Conservation (phyloP, 2,888 invertebrate genomes). For the Leptinotarsa peninsularis region DNA sequence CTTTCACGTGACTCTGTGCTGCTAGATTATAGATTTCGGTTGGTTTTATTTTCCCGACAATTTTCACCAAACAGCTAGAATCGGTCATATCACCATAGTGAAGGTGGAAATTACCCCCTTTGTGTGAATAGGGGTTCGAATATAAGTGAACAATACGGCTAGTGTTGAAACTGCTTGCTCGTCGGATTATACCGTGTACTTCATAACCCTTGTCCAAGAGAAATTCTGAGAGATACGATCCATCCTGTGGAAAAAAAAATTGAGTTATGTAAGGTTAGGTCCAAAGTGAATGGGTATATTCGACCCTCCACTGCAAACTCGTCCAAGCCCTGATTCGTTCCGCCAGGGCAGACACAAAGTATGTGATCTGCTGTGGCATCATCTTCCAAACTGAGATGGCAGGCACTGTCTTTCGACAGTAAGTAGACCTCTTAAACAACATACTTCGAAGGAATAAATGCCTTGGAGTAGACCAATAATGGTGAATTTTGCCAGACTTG, state of each 20-base stretch:
- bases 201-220: conserved; percentile 91
- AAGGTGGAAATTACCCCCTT: conserved; percentile 87
- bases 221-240: conserved; percentile 96
- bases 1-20: conserved; percentile 99
- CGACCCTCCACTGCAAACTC: too few relatives aligned
- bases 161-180: conserved; percentile 97
- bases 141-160: conserved; percentile 96
- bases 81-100: conserved; percentile 99
- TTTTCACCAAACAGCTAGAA: conserved; percentile 91
- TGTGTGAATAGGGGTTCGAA: conserved; percentile 88
- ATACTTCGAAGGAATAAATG: too few relatives aligned
- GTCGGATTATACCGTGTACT: conserved; percentile 94
- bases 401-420: too few relatives aligned
- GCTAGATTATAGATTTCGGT: conserved; percentile 98
- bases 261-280: not conserved
- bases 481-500: too few relatives aligned
- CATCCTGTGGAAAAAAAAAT: conserved; percentile 79
- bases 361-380: too few relatives aligned
- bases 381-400: too few relatives aligned
- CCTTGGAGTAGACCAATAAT: too few relatives aligned
- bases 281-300: too few relatives aligned
- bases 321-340: too few relatives aligned
- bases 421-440: too few relatives aligned
- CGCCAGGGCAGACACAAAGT: too few relatives aligned
- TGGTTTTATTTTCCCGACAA: conserved; percentile 82